phyloP scores from a whole-genome alignment of 2,113 vertebrate genomes.

The Eonycteris spelaea region DNA sequence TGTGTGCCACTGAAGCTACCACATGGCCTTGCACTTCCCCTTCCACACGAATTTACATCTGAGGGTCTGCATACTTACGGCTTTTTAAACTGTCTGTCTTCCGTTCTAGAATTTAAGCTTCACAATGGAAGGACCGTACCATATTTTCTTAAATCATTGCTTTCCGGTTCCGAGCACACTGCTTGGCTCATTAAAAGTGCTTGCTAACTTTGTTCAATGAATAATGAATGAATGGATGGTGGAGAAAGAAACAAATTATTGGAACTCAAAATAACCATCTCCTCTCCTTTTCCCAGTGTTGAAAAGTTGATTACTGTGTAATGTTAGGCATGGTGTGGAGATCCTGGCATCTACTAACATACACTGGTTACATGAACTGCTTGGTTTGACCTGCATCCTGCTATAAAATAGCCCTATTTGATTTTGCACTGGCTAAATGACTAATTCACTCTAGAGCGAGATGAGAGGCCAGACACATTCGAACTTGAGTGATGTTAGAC shows the following conservation, averaged over 20 bases:
- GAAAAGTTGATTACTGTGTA: background rate
- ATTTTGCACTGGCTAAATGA: background rate
- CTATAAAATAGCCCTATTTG: background rate
- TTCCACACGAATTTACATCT: background rate
- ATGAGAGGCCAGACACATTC: background rate
- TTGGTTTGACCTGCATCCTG: background rate
- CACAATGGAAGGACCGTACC: background rate
- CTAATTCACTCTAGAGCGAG: background rate
- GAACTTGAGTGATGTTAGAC: background rate
- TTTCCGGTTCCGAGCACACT: constrained; percentile 7
- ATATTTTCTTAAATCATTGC: background rate
- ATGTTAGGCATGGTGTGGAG: background rate
- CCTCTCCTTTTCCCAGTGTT: background rate
- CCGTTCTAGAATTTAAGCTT: background rate
- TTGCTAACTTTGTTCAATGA: constrained; percentile 36
- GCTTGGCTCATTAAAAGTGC: constrained; percentile 22
- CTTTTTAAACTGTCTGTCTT: background rate
- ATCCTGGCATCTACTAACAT: background rate
- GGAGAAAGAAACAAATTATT: background rate
- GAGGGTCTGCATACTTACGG: background rate
- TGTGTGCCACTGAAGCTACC: background rate
- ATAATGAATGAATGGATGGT: constrained; percentile 46
- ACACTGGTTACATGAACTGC: background rate
- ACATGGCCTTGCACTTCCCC: rapidly evolving
- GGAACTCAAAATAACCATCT: background rate